These are phyloP conservation scores for Chelon auratus DNA, from an alignment of 2,797 vertebrate genomes.

Conservation along the genomic window DNA sequence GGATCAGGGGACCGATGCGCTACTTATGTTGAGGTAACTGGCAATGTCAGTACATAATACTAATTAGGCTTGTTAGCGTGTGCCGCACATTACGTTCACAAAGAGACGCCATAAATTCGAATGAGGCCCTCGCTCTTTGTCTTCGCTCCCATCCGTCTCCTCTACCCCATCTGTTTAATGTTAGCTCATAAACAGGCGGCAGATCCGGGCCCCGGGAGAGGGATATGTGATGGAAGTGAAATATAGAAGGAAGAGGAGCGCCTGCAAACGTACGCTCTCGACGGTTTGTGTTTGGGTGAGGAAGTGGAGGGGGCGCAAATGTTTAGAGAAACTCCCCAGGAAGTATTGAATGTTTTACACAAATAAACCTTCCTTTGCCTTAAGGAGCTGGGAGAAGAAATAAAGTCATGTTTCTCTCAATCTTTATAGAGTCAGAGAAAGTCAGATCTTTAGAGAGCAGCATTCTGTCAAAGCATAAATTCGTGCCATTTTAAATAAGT, in stretches of 20 bases:
- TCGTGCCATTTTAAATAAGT: slow-evolving; percentile 14
- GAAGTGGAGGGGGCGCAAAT: slow-evolving; percentile 44
- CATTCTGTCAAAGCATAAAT: slow-evolving; percentile 18
- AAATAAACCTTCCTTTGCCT: neutral
- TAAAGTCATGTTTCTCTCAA: neutral
- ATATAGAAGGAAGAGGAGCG: slow-evolving; percentile 48
- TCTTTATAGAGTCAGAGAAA: slow-evolving; percentile 5
- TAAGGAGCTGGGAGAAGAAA: neutral
- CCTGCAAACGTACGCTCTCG: slow-evolving; percentile 49
- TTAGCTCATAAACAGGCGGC: slow-evolving; percentile 59
- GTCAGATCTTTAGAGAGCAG: slow-evolving; percentile 8
- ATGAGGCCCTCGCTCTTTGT: slow-evolving; percentile 40
- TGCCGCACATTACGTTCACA: slow-evolving; percentile 30
- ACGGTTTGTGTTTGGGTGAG: slow-evolving; percentile 54
- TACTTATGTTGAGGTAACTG: slow-evolving; percentile 40
- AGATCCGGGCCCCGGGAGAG: slow-evolving; percentile 55
- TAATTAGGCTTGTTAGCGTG: slow-evolving; percentile 52
- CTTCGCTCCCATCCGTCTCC: slow-evolving; percentile 24
- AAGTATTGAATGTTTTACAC: slow-evolving; percentile 45
- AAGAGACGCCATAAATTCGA: slow-evolving; percentile 40
- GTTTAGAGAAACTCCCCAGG: slow-evolving; percentile 46
- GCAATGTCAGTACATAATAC: slow-evolving; percentile 38
- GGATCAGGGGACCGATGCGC: slow-evolving; percentile 2
- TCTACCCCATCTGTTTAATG: slow-evolving; percentile 63
- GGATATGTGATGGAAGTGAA: slow-evolving; percentile 59